phyloP scores from a whole-genome alignment of 2,113 vertebrate genomes.

The Prietella phreatophila region DNA sequence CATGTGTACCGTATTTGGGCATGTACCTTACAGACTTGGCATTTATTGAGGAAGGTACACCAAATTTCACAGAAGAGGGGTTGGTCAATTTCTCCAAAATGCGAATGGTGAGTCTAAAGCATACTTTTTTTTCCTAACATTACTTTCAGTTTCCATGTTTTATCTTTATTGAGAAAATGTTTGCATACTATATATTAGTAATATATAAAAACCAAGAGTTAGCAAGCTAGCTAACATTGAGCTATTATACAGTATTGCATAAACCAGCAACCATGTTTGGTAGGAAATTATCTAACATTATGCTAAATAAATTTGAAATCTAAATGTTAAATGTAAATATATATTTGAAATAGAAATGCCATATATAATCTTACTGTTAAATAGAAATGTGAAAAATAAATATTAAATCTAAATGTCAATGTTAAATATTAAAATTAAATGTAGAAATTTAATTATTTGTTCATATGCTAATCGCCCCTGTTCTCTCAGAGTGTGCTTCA shows the following conservation, averaged over 20 bases:
- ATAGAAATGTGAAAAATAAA: no score
- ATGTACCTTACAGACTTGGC: slow-evolving; percentile 98
- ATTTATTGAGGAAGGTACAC: slow-evolving; percentile 98
- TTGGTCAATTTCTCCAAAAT: slow-evolving; percentile 99
- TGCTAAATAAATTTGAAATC: no score
- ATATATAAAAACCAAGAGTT: no score
- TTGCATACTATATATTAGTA: no score
- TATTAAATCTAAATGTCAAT: no score
- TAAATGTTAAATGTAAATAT: no score
- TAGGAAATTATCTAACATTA: no score
- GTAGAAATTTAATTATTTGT: not conserved
- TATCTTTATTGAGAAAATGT: not conserved
- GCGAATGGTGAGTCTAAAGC: slow-evolving; percentile 83
- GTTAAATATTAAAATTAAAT: no score
- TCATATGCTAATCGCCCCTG: not conserved
- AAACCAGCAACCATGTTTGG: no score
- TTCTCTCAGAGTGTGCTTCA: not conserved
- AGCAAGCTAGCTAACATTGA: not conserved
- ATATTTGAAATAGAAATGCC: no score
- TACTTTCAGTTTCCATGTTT: not conserved
- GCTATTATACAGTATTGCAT: not conserved
- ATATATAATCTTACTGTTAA: no score
- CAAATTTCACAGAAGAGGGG: slow-evolving; percentile 96
- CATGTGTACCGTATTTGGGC: slow-evolving; percentile 94
- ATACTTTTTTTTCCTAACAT: not conserved